Conservation (phyloP, 1,140 invertebrate species). For the Euwallacea similis region DNA sequence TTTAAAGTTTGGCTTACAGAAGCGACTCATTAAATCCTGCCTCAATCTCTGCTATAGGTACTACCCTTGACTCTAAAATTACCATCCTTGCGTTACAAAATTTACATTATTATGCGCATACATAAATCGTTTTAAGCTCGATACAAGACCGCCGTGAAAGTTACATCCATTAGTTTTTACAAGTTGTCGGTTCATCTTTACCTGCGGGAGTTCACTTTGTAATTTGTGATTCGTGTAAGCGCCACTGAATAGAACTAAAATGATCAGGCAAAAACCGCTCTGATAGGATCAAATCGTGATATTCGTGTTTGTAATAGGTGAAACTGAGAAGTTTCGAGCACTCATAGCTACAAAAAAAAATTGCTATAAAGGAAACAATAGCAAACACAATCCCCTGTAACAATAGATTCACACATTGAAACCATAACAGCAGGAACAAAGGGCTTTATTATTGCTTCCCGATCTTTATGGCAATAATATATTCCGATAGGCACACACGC, state of each 20-base stretch:
- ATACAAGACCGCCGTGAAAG: no score
- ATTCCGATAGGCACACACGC: not conserved
- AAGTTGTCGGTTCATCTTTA: slow-evolving; percentile 1
- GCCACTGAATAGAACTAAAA: slow-evolving; percentile 1
- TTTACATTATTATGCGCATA: no score
- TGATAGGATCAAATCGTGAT: slow-evolving; percentile 1
- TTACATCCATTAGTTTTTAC: no score
- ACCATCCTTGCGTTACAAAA: no score
- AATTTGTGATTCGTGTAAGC: not conserved
- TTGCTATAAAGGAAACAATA: not conserved
- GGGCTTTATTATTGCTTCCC: not conserved
- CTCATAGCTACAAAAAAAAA: not conserved
- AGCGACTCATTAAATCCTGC: no score
- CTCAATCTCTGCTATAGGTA: no score
- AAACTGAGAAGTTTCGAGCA: not conserved
- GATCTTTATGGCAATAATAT: not conserved
- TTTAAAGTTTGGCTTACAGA: no score
- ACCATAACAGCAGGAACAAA: no score
- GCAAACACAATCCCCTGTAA: not conserved
- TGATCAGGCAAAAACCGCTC: not conserved
- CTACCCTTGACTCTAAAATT: no score
- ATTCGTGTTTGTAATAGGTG: not conserved
- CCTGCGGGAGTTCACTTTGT: slow-evolving; percentile 4
- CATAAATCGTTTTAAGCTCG: no score
- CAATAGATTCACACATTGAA: no score